These are phyloP conservation scores for Gari tellinella DNA, from an alignment of 2,888 invertebrate species.

Conservation along the genomic window DNA sequence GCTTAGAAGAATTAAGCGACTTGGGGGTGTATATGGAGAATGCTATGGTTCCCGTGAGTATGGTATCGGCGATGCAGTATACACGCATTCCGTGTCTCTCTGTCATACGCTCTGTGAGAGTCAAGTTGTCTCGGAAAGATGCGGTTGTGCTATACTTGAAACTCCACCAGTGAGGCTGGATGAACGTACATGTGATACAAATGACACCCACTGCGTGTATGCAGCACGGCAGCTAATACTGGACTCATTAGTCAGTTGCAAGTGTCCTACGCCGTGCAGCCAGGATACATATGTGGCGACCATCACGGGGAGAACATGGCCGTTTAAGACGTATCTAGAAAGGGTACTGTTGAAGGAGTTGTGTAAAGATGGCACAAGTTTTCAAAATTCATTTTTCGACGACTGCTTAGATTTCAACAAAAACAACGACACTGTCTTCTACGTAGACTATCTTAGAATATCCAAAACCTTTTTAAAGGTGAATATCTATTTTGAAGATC, in stretches of 20 bases:
- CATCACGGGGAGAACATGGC: conserved; percentile 12
- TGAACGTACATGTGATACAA: no score
- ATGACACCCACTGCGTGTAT: no score
- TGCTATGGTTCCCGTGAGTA: neutral
- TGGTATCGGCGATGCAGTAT: neutral
- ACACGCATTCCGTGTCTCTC: neutral
- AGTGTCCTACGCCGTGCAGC: conserved; percentile 8
- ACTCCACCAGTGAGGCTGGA: neutral
- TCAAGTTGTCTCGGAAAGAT: neutral
- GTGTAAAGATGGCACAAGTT: conserved; percentile 1
- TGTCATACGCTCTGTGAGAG: conserved; percentile 4
- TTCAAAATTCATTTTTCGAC: no score
- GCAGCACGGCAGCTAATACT: no score
- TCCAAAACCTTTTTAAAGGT: conserved; percentile 12
- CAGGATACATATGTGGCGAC: conserved; percentile 1
- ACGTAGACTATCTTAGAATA: no score
- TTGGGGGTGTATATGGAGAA: conserved; percentile 3
- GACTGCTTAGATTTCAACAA: no score
- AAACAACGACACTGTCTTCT: no score
- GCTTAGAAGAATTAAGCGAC: conserved; percentile 7
- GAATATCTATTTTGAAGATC: conserved; percentile 25
- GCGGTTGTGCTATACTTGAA: conserved; percentile 6
- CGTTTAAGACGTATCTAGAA: conserved; percentile 4
- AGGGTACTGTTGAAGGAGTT: conserved; percentile 7
- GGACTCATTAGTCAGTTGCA: neutral